Evolutionary conservation across 2,113 vertebrate genomes (phyloP).

Genomic region (Lepisosteus oculatus): DNA sequence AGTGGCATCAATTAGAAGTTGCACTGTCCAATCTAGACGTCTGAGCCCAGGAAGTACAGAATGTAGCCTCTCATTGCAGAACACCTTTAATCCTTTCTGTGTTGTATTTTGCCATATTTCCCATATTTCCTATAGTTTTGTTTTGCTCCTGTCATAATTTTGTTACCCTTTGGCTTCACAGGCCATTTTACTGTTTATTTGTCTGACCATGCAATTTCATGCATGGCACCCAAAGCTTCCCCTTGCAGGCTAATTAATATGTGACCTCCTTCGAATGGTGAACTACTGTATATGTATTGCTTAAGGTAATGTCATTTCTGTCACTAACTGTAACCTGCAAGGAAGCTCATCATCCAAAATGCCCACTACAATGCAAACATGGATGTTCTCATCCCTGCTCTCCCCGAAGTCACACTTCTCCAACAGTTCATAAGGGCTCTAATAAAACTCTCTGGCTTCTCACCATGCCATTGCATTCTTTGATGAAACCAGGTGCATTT

Average conservation of each 20-base stretch:
- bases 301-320: constrained; percentile 1
- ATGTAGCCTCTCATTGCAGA: no score
- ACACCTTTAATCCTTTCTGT: no score
- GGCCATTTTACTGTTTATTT: no score
- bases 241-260: constrained; percentile 8
- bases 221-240: not conserved
- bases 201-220: no score
- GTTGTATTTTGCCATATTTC: not conserved
- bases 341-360: constrained; percentile 15
- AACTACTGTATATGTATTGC: constrained; percentile 13
- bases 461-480: no score
- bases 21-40: not conserved
- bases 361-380: constrained; percentile 17
- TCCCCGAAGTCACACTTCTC: constrained; percentile 17
- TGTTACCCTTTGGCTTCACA: no score
- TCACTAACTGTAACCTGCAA: constrained; percentile 1
- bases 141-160: no score
- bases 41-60: not conserved
- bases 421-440: constrained; percentile 16
- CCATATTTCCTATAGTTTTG: no score
- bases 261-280: constrained; percentile 5
- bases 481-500: constrained; percentile 13
- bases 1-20: no score
- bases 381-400: constrained; percentile 16
- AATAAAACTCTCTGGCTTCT: not conserved